Conservation (phyloP, 92 coral and sea anemone genomes). For the Pocillopora meandrina region DNA sequence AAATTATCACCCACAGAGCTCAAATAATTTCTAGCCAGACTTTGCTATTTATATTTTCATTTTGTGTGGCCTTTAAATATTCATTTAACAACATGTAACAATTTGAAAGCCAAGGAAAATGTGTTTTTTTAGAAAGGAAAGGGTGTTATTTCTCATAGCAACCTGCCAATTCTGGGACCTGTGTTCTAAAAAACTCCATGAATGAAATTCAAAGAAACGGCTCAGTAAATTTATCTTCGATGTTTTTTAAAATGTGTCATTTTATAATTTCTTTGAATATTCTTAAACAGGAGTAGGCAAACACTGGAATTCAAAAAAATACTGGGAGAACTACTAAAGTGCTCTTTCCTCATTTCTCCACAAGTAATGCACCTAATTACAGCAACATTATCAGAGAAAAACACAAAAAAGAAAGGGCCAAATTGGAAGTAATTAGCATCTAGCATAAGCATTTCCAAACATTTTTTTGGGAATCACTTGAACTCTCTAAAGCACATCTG, state of each 20-base stretch:
- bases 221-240: background rate
- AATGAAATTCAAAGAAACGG: background rate
- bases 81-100: background rate
- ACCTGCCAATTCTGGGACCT: background rate
- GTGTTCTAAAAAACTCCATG: background rate
- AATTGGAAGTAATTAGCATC: no score
- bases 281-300: background rate
- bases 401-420: no score
- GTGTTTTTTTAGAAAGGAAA: background rate
- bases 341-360: background rate
- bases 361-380: background rate
- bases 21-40: background rate
- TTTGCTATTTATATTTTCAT: background rate
- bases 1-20: conserved; percentile 3
- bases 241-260: background rate
- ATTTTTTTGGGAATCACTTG: no score
- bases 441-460: no score
- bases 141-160: background rate
- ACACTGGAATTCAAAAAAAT: background rate
- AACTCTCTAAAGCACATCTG: no score
- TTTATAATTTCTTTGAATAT: no score
- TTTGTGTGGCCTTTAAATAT: background rate
- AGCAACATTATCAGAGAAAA: no score
- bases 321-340: background rate
- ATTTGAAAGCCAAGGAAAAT: background rate